Evolutionary conservation across 2,113 vertebrate genomes (phyloP).

Genomic region (Hoplias malabaricus): DNA sequence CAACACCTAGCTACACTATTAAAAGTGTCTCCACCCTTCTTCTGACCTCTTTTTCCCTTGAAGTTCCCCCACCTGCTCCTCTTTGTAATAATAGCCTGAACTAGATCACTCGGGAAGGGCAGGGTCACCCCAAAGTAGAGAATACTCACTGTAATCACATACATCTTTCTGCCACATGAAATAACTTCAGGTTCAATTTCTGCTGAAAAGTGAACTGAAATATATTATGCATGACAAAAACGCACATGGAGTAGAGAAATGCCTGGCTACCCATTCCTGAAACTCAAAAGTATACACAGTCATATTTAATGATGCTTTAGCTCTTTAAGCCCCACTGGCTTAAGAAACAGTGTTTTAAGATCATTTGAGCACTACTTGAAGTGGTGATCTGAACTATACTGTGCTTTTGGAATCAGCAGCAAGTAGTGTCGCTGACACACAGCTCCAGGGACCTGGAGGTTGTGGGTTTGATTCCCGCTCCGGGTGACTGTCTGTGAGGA

Average conservation of each 20-base stretch:
- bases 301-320: constrained; percentile 18
- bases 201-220: constrained; percentile 22
- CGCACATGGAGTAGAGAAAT: not conserved
- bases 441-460: no score
- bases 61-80: constrained; percentile 1
- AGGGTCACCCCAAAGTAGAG: constrained; percentile 7
- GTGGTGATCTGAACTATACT: no score
- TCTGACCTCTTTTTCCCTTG: constrained; percentile 40
- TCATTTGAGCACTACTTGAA: not conserved
- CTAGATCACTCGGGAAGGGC: constrained; percentile 29
- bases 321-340: not conserved
- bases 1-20: constrained; percentile 11
- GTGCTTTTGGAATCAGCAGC: constrained; percentile 27
- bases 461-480: no score
- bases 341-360: not conserved
- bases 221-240: not conserved
- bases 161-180: not conserved
- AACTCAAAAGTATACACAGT: not conserved
- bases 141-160: constrained; percentile 28
- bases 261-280: not conserved
- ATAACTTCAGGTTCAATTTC: constrained; percentile 4
- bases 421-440: no score
- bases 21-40: constrained; percentile 21
- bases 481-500: no score
- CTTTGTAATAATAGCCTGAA: constrained; percentile 34